Evolutionary conservation across 2,797 vertebrate species (phyloP).

Genomic region (Chromobotia macracanthus): DNA sequence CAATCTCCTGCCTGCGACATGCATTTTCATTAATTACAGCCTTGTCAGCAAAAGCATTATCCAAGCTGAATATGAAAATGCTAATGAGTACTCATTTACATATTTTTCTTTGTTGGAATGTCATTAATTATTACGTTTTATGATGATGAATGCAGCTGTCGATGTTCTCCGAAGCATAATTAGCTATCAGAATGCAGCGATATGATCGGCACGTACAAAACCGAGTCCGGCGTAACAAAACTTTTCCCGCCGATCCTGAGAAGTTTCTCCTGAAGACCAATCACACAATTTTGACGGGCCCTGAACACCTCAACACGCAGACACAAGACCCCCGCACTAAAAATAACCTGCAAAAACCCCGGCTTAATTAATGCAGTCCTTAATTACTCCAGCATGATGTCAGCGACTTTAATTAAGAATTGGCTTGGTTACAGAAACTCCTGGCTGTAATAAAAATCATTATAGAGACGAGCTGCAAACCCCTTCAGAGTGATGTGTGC

Average conservation of each 20-base stretch:
- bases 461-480: conserved; percentile 78
- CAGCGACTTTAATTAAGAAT: conserved; percentile 99
- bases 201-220: conserved; percentile 87
- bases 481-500: conserved; percentile 67
- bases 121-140: conserved; percentile 99
- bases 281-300: conserved; percentile 51
- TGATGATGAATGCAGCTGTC: conserved; percentile 99
- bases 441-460: conserved; percentile 81
- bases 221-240: conserved; percentile 75
- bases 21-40: conserved; percentile 99
- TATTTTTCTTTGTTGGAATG: conserved; percentile 99
- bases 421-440: conserved; percentile 90
- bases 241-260: conserved; percentile 58
- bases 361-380: conserved; percentile 98
- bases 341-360: conserved; percentile 61
- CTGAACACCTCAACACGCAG: conserved; percentile 42
- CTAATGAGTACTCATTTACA: conserved; percentile 99
- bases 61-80: conserved; percentile 99
- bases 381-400: conserved; percentile 99
- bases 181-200: conserved; percentile 96
- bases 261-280: conserved; percentile 29
- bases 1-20: conserved; percentile 97
- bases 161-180: conserved; percentile 98
- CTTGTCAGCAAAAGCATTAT: conserved; percentile 99
- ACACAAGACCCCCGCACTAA: conserved; percentile 43